Base-by-base conservation (phyloP, 2,888 invertebrate genomes). In the Brachynemurus nebulosus region DNA sequence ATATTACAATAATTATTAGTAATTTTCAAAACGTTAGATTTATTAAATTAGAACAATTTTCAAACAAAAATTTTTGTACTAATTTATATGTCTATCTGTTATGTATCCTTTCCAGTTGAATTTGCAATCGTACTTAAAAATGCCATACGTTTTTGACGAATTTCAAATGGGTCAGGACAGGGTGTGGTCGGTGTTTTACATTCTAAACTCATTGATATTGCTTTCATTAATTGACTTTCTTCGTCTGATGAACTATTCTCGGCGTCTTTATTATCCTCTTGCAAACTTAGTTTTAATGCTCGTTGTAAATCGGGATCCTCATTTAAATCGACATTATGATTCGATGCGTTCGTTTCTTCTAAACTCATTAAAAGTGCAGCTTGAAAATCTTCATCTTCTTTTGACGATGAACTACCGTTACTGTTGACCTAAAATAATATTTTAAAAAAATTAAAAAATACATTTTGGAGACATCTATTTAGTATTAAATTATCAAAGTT, bases 311-410 rank as follows among this genome's bases (percentile, higher is more conserved):
- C 68, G 20, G 62, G 61, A 39, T 68, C 67, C 16, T 62, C 61
- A 7, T 56, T 55, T 19, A 61, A 62, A 2, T 53, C 52, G 8
- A 58, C 56, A 19, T 54, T 52, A n/a, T 40, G 33, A 40, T 48
- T 7, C 5, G 18, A n/a, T 20, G 42, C 52, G 8, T 54, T 50
- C 9, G 57, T 61, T 25, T 64, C 64, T 45, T 62, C 59, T 47
- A 72, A 59, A 55, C 72, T 72, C 44, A 72, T 55, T 44, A 66
- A 59, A 17, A 74, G 56, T 2, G 72, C 74, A 41, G 62, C 63
- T 51, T 70, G 67, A 14, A 72, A 54, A 46, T 71, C 67, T 2
- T 64, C 59, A 45, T 67, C 66, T 36, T 65, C 65, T 36, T 69
- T 17, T 16, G 30, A 35, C 21, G 40, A 34, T 35, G n/a, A 9